phyloP scores from a whole-genome alignment of 2,888 invertebrate genomes.

The Pogonocherus hispidulus region DNA sequence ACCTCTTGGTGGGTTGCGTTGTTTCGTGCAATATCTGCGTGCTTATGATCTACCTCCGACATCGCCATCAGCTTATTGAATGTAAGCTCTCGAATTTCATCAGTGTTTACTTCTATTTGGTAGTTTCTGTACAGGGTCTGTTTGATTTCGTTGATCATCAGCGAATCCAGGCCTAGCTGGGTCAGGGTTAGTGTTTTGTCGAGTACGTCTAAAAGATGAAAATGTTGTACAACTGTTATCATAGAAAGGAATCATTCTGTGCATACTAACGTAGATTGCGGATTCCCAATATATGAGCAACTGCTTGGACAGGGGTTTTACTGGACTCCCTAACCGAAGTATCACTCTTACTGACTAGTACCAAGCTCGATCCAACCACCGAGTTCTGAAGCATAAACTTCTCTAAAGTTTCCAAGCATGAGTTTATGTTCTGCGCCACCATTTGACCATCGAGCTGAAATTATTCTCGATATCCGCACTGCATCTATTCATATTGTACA shows the following conservation, averaged over 20 bases:
- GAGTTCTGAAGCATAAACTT: conserved; percentile 47
- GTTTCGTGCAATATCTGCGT: not conserved
- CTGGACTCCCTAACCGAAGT: not conserved
- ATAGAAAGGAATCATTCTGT: not conserved
- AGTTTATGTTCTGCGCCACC: conserved; percentile 44
- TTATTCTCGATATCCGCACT: too few species aligned
- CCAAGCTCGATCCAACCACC: conserved; percentile 45
- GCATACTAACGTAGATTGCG: conserved; percentile 46
- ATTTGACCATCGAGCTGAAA: conserved; percentile 35
- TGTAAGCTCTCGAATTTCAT: conserved; percentile 48
- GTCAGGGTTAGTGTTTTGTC: conserved; percentile 45
- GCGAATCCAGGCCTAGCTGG: conserved; percentile 53
- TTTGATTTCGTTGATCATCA: conserved; percentile 54
- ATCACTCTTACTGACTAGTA: conserved; percentile 33
- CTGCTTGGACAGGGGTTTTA: conserved; percentile 45
- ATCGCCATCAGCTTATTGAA: conserved; percentile 39
- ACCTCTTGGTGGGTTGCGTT: not conserved
- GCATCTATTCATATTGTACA: too few species aligned
- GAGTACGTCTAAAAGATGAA: conserved; percentile 40
- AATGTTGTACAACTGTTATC: too few species aligned
- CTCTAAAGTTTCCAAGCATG: conserved; percentile 48
- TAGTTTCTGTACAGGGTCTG: conserved; percentile 52
- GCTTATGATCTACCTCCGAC: not conserved
- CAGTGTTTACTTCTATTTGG: conserved; percentile 45
- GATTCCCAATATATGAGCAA: conserved; percentile 53